Evolutionary conservation across 2,797 vertebrate genomes (phyloP), one percentile per base, ranked within the genome.

Genomic region (Sebastes taczanowskii): DNA sequence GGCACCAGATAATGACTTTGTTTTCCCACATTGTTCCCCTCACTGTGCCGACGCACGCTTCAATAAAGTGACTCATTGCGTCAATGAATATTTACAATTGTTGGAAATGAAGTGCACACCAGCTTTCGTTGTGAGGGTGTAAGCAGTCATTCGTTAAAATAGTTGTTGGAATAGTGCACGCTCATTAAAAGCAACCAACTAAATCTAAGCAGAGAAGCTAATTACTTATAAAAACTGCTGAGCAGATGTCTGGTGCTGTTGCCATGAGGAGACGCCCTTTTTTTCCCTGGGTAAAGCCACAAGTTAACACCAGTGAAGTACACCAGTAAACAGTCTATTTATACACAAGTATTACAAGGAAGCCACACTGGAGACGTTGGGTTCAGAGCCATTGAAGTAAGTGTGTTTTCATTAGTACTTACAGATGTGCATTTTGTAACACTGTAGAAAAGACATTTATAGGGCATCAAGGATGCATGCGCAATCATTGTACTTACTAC

Each of bases 191-290:
- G 80, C 87, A 90, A 77, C 85, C 83, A 87, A 77, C 82, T 84
- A 89, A 88, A 87, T 90, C 86, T 71, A 86, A 90, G 85, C 86
- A 83, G 80, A 81, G 84, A 73, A 81, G 84, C 84, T 92, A 92
- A 91, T 94, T 93, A 90, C 86, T 92, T 91, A 70, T 79, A 82
- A 90, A 91, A 91, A 86, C 52, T 89, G 87, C 87, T 87, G 85
- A 90, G 88, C 90, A 86, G 82, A 90, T 93, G 90, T 91, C 83
- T 86, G 88, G 32, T 25, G 59, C 74, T 65, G 78, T 61, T 80
- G 83, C 85, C 83, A 84, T 55, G 25, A 80, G 72, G 77, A 81
- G 78, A 87, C 80, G 38, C 77, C 87, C 84, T 71, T 74, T 76
- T 74, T 82, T 82, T 86, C 77, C 29, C 52, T 56, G 82, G 23